Conservation (phyloP, 2,797 vertebrate genomes). For the Numenius phaeopus region DNA sequence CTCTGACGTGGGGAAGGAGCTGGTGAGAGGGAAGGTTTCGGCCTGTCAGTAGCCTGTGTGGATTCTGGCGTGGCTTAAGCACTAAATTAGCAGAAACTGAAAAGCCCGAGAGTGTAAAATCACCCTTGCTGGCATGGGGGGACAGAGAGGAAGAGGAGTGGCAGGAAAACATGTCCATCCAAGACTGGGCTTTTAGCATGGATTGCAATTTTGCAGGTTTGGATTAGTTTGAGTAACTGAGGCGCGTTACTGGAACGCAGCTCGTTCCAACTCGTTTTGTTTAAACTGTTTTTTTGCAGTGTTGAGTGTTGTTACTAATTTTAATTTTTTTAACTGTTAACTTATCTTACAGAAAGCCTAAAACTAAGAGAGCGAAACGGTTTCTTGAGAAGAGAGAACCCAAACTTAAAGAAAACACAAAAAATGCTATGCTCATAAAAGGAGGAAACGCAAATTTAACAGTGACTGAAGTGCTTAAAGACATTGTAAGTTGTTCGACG, state of each 20-base stretch:
- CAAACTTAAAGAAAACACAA: conserved; percentile 89
- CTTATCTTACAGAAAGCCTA: conserved; percentile 87
- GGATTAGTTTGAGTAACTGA: neutral
- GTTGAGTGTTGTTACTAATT: neutral
- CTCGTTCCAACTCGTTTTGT: neutral
- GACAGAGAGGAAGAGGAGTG: neutral
- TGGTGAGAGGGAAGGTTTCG: neutral
- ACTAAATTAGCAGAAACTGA: neutral
- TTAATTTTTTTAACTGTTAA: neutral
- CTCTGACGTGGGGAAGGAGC: neutral
- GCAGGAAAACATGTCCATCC: neutral
- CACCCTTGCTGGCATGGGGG: neutral
- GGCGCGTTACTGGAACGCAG: neutral
- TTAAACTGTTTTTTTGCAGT: neutral
- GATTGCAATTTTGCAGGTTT: neutral
- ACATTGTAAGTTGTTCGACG: conserved; percentile 83
- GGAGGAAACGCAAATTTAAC: conserved; percentile 90
- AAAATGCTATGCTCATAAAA: conserved; percentile 94
- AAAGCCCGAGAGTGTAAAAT: neutral
- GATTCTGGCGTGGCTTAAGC: neutral
- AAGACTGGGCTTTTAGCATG: neutral
- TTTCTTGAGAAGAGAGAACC: conserved; percentile 91
- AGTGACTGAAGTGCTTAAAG: conserved; percentile 89
- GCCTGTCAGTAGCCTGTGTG: neutral
- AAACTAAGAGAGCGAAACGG: conserved; percentile 92